phyloP scores from a whole-genome alignment of 2,113 vertebrate genomes.

The Nipponia nippon region DNA sequence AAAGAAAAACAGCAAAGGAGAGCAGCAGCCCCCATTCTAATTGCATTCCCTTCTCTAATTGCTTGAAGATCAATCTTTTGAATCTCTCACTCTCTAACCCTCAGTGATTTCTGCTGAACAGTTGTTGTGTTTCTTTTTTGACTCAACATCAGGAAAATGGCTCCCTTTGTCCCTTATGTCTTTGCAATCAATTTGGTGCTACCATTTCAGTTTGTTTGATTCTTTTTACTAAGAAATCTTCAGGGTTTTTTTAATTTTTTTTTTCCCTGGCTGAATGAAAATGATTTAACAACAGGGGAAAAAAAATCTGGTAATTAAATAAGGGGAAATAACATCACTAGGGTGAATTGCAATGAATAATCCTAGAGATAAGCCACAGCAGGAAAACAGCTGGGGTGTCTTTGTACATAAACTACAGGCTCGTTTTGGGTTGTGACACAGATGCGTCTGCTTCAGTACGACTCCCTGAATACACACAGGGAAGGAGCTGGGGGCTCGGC shows the following conservation, averaged over 20 bases:
- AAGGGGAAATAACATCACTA: background rate
- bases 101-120: background rate
- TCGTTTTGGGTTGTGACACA: slow-evolving; percentile 3
- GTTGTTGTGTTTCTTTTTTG: slow-evolving; percentile 11
- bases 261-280: background rate
- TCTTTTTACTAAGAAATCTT: background rate
- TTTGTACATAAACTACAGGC: slow-evolving; percentile 1
- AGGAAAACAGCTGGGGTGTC: slow-evolving; percentile 35
- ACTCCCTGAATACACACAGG: background rate
- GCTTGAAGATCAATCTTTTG: slow-evolving; percentile 2
- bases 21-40: background rate
- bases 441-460: background rate
- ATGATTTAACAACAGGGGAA: slow-evolving; percentile 2
- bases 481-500: background rate
- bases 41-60: background rate
- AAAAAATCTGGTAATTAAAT: slow-evolving; percentile 43
- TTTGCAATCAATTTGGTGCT: slow-evolving; percentile 14
- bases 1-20: background rate
- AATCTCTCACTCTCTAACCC: background rate
- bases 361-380: slow-evolving; percentile 3
- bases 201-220: background rate
- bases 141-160: slow-evolving; percentile 9
- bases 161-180: slow-evolving; percentile 10
- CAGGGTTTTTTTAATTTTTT: background rate
- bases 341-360: slow-evolving; percentile 36